Conservation (phyloP, 30 jellyfish, hydroid and myxozoan species). For the Pseudorhiza aurosa region DNA sequence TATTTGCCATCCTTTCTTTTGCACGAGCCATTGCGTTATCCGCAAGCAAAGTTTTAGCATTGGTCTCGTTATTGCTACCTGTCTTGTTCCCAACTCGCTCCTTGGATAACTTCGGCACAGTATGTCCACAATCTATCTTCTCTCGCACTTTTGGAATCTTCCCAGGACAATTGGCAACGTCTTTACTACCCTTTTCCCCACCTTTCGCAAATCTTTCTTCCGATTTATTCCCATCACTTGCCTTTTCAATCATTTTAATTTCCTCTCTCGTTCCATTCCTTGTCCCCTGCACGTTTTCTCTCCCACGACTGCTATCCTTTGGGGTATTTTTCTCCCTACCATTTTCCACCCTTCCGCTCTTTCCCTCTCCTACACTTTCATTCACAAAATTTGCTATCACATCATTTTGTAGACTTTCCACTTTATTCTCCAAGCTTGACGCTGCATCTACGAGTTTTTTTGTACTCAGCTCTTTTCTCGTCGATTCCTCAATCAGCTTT, state of each 20-base stretch:
- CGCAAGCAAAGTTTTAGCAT: no score
- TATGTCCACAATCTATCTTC: neutral
- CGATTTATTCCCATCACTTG: neutral
- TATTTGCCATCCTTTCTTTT: neutral
- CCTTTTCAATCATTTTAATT: neutral
- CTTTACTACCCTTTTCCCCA: neutral
- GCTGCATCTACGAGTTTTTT: slow-evolving; percentile 32
- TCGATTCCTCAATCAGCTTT: slow-evolving; percentile 20
- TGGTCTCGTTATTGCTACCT: neutral
- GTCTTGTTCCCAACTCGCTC: neutral
- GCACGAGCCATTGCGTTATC: neutral
- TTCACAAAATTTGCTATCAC: slow-evolving; percentile 7
- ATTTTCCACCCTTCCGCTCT: neutral
- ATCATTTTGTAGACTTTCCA: slow-evolving; percentile 7
- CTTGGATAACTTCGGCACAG: slow-evolving; percentile 27
- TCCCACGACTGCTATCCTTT: neutral
- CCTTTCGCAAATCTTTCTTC: neutral
- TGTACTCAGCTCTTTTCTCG: slow-evolving; percentile 2
- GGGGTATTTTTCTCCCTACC: neutral
- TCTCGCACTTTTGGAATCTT: slow-evolving; percentile 35
- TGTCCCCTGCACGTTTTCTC: neutral
- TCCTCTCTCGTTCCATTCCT: neutral
- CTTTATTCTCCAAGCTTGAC: slow-evolving; percentile 12
- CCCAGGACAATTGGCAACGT: neutral
- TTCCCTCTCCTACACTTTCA: neutral